phyloP scores from a whole-genome alignment of 2,888 invertebrate species.

The Drosophila algonquin region DNA sequence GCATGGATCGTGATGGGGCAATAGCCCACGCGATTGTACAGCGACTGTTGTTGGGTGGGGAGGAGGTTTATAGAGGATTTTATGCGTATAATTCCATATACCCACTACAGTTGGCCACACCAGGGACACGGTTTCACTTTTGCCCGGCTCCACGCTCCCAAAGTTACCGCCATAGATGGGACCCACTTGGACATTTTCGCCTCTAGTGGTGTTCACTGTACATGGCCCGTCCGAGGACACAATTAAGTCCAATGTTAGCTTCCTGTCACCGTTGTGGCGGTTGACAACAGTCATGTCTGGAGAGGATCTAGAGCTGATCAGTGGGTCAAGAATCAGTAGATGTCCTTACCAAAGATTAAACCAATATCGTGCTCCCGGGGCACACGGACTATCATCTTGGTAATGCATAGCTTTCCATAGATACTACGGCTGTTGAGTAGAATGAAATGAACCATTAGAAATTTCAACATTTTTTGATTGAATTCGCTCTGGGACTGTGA shows the following conservation, averaged over 20 bases:
- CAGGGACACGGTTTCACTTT: conserved; percentile 71
- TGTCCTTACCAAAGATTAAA: conserved; percentile 78
- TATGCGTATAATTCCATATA: background rate
- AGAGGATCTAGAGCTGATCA: background rate
- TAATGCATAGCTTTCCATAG: conserved; percentile 44
- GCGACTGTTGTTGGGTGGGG: conserved; percentile 62
- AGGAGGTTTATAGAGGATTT: background rate
- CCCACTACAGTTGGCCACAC: conserved; percentile 82
- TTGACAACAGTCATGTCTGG: conserved; percentile 74
- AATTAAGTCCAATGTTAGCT: conserved; percentile 57
- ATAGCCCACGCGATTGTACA: conserved; percentile 81
- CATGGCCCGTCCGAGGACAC: conserved; percentile 75
- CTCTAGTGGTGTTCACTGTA: conserved; percentile 64
- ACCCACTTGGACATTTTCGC: conserved; percentile 52
- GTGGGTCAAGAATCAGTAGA: rapidly evolving
- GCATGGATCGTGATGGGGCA: conserved; percentile 76
- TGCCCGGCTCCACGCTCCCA: conserved; percentile 74
- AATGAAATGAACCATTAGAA: conserved; percentile 37
- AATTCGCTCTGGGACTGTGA: conserved; percentile 11
- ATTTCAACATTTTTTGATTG: conserved; percentile 59
- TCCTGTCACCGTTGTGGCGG: conserved; percentile 44
- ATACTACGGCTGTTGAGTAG: conserved; percentile 29
- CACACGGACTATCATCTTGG: conserved; percentile 69
- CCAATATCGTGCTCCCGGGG: conserved; percentile 80
- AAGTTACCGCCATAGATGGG: conserved; percentile 81